phyloP scores from a whole-genome alignment of 2,113 vertebrate genomes.

The Edolisoma coerulescens region DNA sequence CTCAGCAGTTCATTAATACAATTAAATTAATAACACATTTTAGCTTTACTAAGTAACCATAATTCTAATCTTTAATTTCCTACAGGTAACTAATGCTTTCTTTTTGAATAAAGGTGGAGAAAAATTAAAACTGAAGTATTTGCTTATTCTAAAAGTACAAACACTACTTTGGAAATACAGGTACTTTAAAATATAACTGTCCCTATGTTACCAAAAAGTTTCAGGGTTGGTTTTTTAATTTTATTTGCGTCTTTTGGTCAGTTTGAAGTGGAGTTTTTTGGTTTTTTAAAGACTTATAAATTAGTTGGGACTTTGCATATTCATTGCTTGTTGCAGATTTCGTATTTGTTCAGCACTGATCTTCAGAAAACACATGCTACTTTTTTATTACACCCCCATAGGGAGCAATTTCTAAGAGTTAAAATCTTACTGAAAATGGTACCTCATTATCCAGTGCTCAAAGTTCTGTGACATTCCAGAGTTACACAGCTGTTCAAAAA shows the following conservation, averaged over 20 bases:
- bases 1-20: background rate
- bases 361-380: background rate
- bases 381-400: background rate
- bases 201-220: background rate
- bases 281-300: background rate
- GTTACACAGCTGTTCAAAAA: background rate
- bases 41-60: background rate
- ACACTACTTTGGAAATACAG: background rate
- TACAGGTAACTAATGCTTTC: background rate
- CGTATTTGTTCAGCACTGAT: background rate
- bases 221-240: rapidly evolving
- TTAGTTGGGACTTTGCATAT: background rate
- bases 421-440: background rate
- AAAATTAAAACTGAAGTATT: background rate
- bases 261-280: rapidly evolving
- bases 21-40: background rate
- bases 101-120: background rate
- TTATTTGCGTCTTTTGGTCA: background rate
- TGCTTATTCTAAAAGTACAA: background rate
- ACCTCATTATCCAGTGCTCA: background rate
- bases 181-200: background rate
- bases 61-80: background rate
- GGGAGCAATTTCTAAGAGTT: background rate
- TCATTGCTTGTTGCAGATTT: background rate
- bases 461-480: background rate